These are phyloP conservation scores for Xestia xanthographa DNA, from an alignment of 2,888 invertebrate genomes.

Conservation along the genomic window DNA sequence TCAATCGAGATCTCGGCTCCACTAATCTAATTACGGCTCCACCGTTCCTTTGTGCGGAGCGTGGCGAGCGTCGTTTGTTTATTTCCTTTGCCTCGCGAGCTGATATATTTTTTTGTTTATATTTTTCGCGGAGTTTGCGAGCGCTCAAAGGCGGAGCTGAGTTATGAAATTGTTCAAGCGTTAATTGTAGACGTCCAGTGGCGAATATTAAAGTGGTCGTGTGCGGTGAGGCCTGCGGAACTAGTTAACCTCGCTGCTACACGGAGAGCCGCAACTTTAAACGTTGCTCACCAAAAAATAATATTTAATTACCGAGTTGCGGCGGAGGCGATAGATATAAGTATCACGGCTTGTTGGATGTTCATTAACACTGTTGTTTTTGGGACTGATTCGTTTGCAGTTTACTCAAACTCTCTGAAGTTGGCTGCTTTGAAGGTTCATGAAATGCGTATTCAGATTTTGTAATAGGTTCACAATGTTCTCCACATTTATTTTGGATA, in stretches of 20 bases:
- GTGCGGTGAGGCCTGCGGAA: conserved; percentile 77
- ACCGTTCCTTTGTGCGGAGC: conserved; percentile 77
- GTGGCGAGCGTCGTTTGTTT: conserved; percentile 76
- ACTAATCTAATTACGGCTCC: conserved; percentile 86
- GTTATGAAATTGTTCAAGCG: conserved; percentile 90
- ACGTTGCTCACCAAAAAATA: conserved; percentile 79
- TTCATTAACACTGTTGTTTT: conserved; percentile 60
- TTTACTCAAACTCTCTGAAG: conserved; percentile 10
- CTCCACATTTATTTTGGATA: neutral
- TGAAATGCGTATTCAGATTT: neutral
- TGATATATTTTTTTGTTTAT: conserved; percentile 80
- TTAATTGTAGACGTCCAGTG: conserved; percentile 89
- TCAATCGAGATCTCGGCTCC: conserved; percentile 76
- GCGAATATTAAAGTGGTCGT: conserved; percentile 88
- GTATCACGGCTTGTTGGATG: conserved; percentile 69
- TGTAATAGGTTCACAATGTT: conserved; percentile 5
- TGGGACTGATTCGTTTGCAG: conserved; percentile 43
- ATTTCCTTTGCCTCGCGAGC: conserved; percentile 79
- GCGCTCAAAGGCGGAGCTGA: conserved; percentile 87
- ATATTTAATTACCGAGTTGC: conserved; percentile 82
- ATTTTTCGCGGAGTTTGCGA: conserved; percentile 77
- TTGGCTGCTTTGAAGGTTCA: conserved; percentile 14
- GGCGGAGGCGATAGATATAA: conserved; percentile 68
- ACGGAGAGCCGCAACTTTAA: conserved; percentile 73
- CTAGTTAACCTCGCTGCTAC: conserved; percentile 84